phyloP scores from a whole-genome alignment of 2,888 invertebrate genomes.

The Himalopsyche tibetana region DNA sequence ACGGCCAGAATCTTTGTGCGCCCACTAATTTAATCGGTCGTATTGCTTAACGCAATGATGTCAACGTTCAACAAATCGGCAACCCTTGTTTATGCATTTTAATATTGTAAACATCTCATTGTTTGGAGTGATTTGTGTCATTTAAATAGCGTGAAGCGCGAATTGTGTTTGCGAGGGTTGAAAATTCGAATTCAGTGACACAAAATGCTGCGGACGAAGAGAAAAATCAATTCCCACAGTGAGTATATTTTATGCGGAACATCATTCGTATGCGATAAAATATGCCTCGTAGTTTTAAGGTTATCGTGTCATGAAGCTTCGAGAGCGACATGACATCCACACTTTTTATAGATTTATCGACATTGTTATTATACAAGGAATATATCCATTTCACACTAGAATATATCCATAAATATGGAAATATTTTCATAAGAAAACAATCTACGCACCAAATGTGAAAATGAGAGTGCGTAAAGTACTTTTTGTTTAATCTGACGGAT shows the following conservation, averaged over 20 bases:
- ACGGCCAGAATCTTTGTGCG: conserved; percentile 17
- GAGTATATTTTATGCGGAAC: conserved; percentile 49
- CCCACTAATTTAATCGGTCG: neutral
- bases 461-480: no score
- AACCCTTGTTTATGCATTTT: neutral
- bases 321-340: no score
- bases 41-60: neutral
- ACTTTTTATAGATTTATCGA: no score
- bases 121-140: neutral
- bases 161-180: neutral
- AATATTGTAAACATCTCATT: conserved; percentile 14
- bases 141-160: neutral
- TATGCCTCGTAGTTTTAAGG: neutral
- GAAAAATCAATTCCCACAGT: conserved; percentile 63
- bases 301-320: neutral
- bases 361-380: no score
- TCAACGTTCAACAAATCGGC: neutral
- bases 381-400: no score
- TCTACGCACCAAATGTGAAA: no score
- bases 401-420: no score
- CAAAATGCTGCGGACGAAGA: conserved; percentile 59
- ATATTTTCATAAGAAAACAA: no score
- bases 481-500: no score
- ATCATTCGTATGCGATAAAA: neutral
- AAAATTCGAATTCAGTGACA: neutral